Evolutionary conservation across 2,888 invertebrate species (phyloP), one percentile per base, ranked within the genome.

Genomic region (Chrysolina americana): DNA sequence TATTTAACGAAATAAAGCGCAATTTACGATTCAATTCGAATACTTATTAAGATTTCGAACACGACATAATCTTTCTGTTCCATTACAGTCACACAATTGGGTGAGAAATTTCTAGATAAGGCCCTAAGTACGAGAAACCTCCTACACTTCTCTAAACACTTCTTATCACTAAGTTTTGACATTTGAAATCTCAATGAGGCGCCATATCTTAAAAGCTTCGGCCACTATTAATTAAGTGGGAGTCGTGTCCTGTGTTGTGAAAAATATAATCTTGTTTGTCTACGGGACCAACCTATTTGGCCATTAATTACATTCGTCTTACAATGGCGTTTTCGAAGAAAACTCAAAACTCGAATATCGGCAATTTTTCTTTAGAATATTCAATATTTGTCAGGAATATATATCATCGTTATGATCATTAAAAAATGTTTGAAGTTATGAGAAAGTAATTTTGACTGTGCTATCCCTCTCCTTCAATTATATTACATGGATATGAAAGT

Each of bases 111-210:
- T 9, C 15, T 44, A 68, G 79, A 78, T 78, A 78, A 79, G 50
- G 50, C 41, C 28, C 68, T 21, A 53, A 73, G 69, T 73, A 69
- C 13, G 36, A n/a, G 59, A 36, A 23, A 28, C 68, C 74, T 71
- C 71, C 68, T 74, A 74, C 66, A 72, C 73, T 66, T 63, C 65
- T 65, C 69, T 41, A 59, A 75, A 78, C 73, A 74, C 76, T 68
- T 64, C 65, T 75, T 80, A 80, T 80, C 79, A 69, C 19, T 41
- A 9, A 69, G 62, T 77, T 76, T 78, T 81, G 80, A 80, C 80
- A 74, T 76, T 76, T 78, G 79, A 81, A 82, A 83, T 81, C 81
- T 81, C 78, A 79, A 81, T 79, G 78, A 78, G 82, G 81, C 81
- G 82, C 81, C 81, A 78, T 79, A 80, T 81, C 79, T 81, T 74